Conservation (phyloP, 2,797 vertebrate species). For the Syngnathus rostellatus region DNA sequence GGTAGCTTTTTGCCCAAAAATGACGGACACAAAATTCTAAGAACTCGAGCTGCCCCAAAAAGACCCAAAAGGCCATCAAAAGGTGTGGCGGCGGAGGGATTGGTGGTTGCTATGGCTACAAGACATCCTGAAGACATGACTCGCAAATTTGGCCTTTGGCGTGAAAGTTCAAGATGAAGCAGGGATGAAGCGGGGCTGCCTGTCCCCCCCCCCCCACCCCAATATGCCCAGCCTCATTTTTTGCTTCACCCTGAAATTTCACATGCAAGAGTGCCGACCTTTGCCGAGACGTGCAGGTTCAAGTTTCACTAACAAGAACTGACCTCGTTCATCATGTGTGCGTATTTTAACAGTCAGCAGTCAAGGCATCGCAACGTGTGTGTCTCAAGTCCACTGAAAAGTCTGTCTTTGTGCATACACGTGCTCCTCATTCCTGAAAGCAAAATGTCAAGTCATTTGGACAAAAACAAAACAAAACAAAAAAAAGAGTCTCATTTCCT, state of each 20-base stretch:
- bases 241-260: slow-evolving; percentile 7
- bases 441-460: slow-evolving; percentile 10
- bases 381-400: slow-evolving; percentile 6
- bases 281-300: background rate
- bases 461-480: slow-evolving; percentile 2
- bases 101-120: slow-evolving; percentile 48
- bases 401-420: slow-evolving; percentile 8
- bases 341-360: slow-evolving; percentile 53
- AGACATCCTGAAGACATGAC: slow-evolving; percentile 40
- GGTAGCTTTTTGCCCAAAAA: slow-evolving; percentile 56
- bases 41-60: background rate
- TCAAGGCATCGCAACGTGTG: slow-evolving; percentile 47
- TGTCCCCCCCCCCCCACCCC: too few species aligned
- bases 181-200: background rate
- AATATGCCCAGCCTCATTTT: background rate
- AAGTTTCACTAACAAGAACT: background rate
- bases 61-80: slow-evolving; percentile 10
- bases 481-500: background rate
- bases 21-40: background rate
- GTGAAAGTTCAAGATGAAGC: slow-evolving; percentile 14
- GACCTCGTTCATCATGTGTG: slow-evolving; percentile 3
- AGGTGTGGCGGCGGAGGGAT: slow-evolving; percentile 36
- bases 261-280: background rate
- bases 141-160: background rate
- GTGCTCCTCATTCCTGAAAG: background rate